Conservation (phyloP, 2,888 invertebrate species). For the Fragum fragum region DNA sequence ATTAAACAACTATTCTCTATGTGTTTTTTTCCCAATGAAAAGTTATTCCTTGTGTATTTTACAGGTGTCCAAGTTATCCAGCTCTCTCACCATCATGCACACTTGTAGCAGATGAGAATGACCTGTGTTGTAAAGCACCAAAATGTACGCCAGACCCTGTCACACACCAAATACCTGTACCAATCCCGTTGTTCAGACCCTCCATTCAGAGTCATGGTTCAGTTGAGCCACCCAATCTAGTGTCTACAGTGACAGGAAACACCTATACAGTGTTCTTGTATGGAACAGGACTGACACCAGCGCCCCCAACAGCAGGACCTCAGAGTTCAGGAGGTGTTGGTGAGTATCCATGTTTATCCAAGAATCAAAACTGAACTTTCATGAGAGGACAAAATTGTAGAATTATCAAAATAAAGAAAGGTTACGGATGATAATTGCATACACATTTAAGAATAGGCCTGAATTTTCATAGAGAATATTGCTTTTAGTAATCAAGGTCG, state of each 20-base stretch:
- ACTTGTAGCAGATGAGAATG: conserved; percentile 68
- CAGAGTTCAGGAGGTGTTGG: conserved; percentile 70
- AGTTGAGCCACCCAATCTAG: conserved; percentile 72
- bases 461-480: too few relatives aligned
- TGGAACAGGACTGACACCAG: conserved; percentile 72
- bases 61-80: conserved; percentile 72
- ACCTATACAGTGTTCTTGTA: conserved; percentile 62
- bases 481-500: too few relatives aligned
- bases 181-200: conserved; percentile 74
- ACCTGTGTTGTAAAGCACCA: conserved; percentile 73
- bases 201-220: conserved; percentile 70
- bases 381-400: too few relatives aligned
- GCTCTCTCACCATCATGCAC: conserved; percentile 69
- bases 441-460: too few relatives aligned
- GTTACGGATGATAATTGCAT: too few relatives aligned
- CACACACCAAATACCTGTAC: conserved; percentile 70
- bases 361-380: too few relatives aligned
- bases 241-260: conserved; percentile 53
- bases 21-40: too few relatives aligned
- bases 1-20: too few relatives aligned
- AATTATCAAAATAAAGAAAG: too few relatives aligned
- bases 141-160: conserved; percentile 70
- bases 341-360: too few relatives aligned
- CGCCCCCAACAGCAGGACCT: conserved; percentile 70
- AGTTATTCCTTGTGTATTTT: background rate